These are phyloP conservation scores for Stichopus chloronotus DNA, from an alignment of 35 echinoderm and acorn worm species.

Conservation along the genomic window DNA sequence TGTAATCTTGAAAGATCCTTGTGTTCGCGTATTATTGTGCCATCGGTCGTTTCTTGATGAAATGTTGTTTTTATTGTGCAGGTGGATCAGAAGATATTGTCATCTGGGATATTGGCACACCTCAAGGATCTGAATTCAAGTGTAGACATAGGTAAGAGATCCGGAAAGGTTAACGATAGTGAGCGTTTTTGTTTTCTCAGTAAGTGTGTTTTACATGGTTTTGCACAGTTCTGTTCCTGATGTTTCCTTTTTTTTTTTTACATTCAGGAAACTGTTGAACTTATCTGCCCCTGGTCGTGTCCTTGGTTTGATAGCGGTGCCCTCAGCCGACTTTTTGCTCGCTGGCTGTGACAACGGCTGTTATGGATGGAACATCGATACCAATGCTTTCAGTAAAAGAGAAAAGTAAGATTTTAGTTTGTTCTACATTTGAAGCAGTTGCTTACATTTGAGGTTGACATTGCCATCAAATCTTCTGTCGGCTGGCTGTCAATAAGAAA, in stretches of 20 bases:
- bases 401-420: constrained; percentile 61
- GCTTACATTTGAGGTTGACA: background rate
- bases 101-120: constrained; percentile 86
- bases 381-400: constrained; percentile 69
- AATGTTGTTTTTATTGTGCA: constrained; percentile 50
- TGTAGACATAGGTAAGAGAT: constrained; percentile 87
- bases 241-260: background rate
- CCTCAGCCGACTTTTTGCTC: constrained; percentile 75
- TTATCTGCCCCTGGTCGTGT: constrained; percentile 84
- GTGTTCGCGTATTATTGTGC: no score
- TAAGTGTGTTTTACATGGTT: no score
- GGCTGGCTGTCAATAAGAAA: no score
- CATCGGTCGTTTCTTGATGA: background rate
- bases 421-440: background rate
- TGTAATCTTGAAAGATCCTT: no score
- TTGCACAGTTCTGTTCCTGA: background rate
- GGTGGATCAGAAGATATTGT: constrained; percentile 95
- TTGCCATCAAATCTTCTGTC: no score
- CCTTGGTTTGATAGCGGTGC: constrained; percentile 78
- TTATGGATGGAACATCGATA: constrained; percentile 89
- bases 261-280: constrained; percentile 73
- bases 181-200: no score
- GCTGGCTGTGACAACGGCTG: constrained; percentile 92
- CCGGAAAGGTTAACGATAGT: background rate
- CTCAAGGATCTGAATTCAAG: constrained; percentile 87